These are phyloP conservation scores for Lacerta agilis DNA, from an alignment of 2,797 vertebrate genomes.

Conservation along the genomic window DNA sequence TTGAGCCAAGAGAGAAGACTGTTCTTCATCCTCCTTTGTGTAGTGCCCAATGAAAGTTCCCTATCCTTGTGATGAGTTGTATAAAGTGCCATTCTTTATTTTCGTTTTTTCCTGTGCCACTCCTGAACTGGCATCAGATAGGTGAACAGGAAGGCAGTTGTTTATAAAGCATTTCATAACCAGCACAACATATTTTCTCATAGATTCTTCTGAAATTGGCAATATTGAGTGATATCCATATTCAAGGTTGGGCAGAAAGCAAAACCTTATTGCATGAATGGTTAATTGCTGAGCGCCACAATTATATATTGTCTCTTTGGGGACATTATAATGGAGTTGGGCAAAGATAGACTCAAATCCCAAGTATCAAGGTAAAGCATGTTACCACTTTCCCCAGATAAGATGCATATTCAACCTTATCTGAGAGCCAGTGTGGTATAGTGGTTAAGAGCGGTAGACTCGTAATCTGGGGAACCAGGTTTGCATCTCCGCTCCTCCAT, in stretches of 20 bases:
- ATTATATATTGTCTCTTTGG: background rate
- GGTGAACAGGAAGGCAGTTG: background rate
- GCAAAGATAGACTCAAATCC: background rate
- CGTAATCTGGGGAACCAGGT: no score
- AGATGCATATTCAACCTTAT: background rate
- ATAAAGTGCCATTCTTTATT: background rate
- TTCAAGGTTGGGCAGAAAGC: background rate
- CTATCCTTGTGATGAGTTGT: background rate
- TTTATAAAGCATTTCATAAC: background rate
- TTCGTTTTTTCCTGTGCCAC: background rate
- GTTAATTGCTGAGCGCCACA: background rate
- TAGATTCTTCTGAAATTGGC: background rate
- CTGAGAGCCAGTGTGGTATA: no score
- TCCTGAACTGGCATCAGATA: background rate
- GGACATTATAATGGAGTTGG: background rate
- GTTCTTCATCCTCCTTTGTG: background rate
- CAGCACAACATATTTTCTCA: background rate
- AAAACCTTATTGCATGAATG: background rate
- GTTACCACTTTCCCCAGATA: background rate
- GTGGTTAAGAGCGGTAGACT: no score
- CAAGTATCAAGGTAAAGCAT: background rate
- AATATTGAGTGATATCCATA: background rate
- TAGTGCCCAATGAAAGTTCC: background rate
- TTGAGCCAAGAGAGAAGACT: background rate
- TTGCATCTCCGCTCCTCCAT: no score